Percentiles rank a stretch among this genome's conserved stretches.
Evolutionary conservation across 1,140 invertebrate genomes (phyloP).

Genomic region (Cryptotermes secundus): DNA sequence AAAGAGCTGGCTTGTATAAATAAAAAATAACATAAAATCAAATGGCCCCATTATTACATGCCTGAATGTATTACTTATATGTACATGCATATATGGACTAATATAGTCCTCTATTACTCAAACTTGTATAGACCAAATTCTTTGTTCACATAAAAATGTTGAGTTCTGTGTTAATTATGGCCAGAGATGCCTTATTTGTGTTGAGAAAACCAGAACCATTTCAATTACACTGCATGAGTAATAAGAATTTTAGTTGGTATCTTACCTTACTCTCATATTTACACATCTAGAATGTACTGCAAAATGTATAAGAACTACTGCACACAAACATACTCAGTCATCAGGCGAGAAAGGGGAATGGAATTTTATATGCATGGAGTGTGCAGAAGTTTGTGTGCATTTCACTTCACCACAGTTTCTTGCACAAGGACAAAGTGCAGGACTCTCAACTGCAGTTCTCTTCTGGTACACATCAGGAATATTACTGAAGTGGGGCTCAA

Average conservation of each 20-base stretch:
- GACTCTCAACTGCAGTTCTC: background rate
- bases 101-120: no score
- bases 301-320: constrained; percentile 11
- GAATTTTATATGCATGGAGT: background rate
- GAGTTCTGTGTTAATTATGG: no score
- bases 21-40: no score
- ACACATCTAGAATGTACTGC: background rate
- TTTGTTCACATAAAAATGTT: no score
- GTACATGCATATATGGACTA: no score
- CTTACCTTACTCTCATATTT: background rate
- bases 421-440: background rate
- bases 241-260: background rate
- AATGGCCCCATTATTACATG: no score
- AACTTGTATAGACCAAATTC: no score
- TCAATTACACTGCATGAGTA: background rate
- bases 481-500: background rate
- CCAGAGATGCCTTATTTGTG: background rate
- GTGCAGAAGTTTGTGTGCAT: background rate
- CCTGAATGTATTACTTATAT: no score
- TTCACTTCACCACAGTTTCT: background rate
- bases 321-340: background rate
- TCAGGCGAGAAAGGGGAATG: background rate
- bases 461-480: background rate
- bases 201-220: background rate
- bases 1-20: no score